Evolutionary conservation across 1,140 invertebrate genomes (phyloP).

Genomic region (Diabrotica undecimpunctata): DNA sequence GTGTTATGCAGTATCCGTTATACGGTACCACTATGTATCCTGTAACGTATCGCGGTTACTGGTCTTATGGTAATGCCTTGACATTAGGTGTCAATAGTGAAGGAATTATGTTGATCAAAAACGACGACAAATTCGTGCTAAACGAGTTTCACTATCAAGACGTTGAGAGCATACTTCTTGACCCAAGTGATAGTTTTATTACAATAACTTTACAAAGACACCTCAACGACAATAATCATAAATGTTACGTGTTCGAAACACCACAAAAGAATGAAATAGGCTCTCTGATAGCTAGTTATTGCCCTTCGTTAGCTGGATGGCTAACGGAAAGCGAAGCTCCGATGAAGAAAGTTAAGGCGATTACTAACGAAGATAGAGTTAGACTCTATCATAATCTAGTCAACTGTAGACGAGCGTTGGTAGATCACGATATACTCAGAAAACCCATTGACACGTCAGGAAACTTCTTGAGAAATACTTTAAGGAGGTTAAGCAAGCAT

Average conservation of each 20-base stretch:
- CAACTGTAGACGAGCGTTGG: constrained; percentile 72
- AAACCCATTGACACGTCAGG: constrained; percentile 75
- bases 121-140: constrained; percentile 84
- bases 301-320: constrained; percentile 78
- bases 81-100: constrained; percentile 88
- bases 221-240: constrained; percentile 64
- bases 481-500: constrained; percentile 82
- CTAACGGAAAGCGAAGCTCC: constrained; percentile 78
- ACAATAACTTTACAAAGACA: constrained; percentile 72
- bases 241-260: constrained; percentile 93
- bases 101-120: constrained; percentile 83
- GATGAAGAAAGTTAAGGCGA: constrained; percentile 55
- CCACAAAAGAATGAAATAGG: constrained; percentile 86
- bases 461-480: constrained; percentile 82
- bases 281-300: constrained; percentile 88
- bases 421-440: constrained; percentile 76
- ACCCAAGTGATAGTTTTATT: constrained; percentile 88
- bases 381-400: constrained; percentile 78
- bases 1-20: constrained; percentile 95
- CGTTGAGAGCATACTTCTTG: constrained; percentile 86
- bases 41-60: constrained; percentile 79
- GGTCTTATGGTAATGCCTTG: constrained; percentile 63
- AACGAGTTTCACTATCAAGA: constrained; percentile 84
- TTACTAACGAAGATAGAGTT: constrained; percentile 79
- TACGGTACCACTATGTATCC: constrained; percentile 93